phyloP scores from a whole-genome alignment of 2,888 invertebrate genomes.

The Tinea trinotella region DNA sequence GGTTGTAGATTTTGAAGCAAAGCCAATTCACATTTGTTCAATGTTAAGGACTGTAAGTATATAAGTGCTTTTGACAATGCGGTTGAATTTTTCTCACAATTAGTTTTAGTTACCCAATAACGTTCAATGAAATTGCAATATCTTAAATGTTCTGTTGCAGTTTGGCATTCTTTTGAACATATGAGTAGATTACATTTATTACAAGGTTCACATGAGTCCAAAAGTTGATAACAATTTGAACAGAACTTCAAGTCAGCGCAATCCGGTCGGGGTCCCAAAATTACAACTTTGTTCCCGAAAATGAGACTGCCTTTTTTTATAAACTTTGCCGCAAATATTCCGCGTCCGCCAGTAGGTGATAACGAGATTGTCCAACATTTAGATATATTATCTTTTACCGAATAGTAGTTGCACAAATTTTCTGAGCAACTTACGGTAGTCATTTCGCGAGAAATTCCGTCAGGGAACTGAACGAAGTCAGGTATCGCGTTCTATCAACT shows the following conservation, averaged over 20 bases:
- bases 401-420: background rate
- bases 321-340: constrained; percentile 76
- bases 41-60: constrained; percentile 41
- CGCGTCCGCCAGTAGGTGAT: constrained; percentile 77
- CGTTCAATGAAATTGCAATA: constrained; percentile 75
- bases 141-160: constrained; percentile 60
- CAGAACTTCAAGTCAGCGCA: constrained; percentile 69
- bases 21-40: constrained; percentile 45
- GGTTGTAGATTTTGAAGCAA: constrained; percentile 62
- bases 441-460: background rate
- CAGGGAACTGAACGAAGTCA: background rate
- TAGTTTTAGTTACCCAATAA: constrained; percentile 52
- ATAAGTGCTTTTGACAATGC: constrained; percentile 36
- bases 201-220: constrained; percentile 57
- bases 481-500: no score
- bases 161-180: constrained; percentile 75
- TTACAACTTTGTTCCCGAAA: constrained; percentile 77
- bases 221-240: constrained; percentile 72
- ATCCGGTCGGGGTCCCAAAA: constrained; percentile 76
- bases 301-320: constrained; percentile 77
- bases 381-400: background rate
- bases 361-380: constrained; percentile 25
- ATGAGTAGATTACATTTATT: constrained; percentile 76
- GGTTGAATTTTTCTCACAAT: constrained; percentile 25
- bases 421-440: background rate